Evolutionary conservation across 1,140 invertebrate species (phyloP).

Genomic region (Drosophila chauvacae): DNA sequence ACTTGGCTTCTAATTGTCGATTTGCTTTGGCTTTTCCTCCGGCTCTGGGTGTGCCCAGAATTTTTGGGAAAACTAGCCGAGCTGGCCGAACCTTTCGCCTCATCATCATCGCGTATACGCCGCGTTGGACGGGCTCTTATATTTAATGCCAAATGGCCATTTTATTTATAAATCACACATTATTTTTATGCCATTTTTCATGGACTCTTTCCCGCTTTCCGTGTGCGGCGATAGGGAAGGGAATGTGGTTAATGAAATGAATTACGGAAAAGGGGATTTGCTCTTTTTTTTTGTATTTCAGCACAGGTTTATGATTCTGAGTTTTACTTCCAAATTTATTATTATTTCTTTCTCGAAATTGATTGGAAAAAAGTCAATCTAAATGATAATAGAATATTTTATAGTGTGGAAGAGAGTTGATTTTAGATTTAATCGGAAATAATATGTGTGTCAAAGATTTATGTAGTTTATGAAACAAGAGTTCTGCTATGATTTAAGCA

Average conservation of each 20-base stretch:
- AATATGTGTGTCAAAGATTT: not conserved
- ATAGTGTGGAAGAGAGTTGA: not conserved
- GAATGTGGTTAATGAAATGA: slow-evolving; percentile 41
- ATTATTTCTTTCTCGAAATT: not conserved
- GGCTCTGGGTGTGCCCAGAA: slow-evolving; percentile 53
- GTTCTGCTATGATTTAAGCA: not conserved
- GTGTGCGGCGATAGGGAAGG: slow-evolving; percentile 9
- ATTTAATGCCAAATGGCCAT: slow-evolving; percentile 45
- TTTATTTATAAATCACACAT: slow-evolving; percentile 55
- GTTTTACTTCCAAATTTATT: slow-evolving; percentile 19
- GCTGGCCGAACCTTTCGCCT: slow-evolving; percentile 21
- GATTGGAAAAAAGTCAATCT: not conserved
- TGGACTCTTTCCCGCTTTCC: slow-evolving; percentile 23
- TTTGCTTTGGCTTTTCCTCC: slow-evolving; percentile 22
- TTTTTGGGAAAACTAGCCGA: slow-evolving; percentile 20
- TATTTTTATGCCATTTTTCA: slow-evolving; percentile 49
- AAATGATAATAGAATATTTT: slow-evolving; percentile 9
- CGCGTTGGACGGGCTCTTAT: slow-evolving; percentile 40
- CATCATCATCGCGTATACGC: slow-evolving; percentile 55
- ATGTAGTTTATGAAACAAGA: not conserved
- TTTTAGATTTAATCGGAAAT: not conserved
- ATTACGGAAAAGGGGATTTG: slow-evolving; percentile 11
- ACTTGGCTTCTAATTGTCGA: slow-evolving; percentile 74
- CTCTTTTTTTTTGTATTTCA: not conserved
- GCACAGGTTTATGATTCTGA: not conserved